Evolutionary conservation across 1,140 invertebrate species (phyloP), one percentile per base, ranked within the genome.

Genomic region (Drosophila subobscura): DNA sequence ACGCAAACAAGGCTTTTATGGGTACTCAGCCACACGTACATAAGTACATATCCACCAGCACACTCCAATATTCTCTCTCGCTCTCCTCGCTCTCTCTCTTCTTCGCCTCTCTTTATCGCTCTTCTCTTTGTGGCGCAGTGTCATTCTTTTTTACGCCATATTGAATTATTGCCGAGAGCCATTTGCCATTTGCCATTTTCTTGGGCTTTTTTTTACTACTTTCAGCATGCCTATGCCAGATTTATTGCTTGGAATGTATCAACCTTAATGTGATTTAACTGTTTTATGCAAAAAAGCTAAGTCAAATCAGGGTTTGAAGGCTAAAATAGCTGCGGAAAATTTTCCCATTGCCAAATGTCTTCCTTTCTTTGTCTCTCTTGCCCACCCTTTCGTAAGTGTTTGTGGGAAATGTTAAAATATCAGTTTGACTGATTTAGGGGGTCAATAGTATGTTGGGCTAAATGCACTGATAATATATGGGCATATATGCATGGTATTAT

Each of bases 101-200:
- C 46, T 59, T 55, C 56, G 55, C 50, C 66, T 83, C 80, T 77
- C 73, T 68, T 74, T 61, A 54, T 79, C 53, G 64, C 42, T 50
- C 63, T 58, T 44, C 63, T 77, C 61, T 56, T 66, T 55, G 50
- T 70, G 51, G 51, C 56, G 54, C 65, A 78, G 79, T 75, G 75
- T 84, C 64, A 79, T 84, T 83, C 67, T 67, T 63, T 45, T 66
- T 23, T 41, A 60, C 76, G 77, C 77, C 77, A 79, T 79, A 63
- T 79, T 79, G 77, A 40, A 71, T 75, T 79, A 40, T 50, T 8
- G 41, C 29, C 45, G 4, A 60, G 29, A 68, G 72, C 50, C 68
- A 60, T 55, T 42, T 44, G 25, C 27, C 27, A 29, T 55, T 55
- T 73, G 33, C 33, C 52, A 54, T 29, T 77, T 84, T 84, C 58